phyloP scores from a whole-genome alignment of 2,888 invertebrate species.

The Herminia tarsipennalis region DNA sequence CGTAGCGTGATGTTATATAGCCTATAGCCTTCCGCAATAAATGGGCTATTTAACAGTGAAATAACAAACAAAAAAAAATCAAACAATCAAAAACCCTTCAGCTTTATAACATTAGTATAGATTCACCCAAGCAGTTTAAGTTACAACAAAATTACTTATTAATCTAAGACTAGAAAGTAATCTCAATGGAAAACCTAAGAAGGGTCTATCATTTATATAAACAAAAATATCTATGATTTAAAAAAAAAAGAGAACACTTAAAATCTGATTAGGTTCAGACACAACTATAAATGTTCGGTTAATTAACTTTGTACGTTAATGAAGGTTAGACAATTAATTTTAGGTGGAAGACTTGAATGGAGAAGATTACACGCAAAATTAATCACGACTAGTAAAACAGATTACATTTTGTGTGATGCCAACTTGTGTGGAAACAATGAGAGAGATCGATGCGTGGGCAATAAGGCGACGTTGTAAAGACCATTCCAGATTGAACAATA shows the following conservation, averaged over 20 bases:
- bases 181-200: no score
- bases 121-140: no score
- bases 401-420: slow-evolving; percentile 41
- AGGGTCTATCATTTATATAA: no score
- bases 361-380: slow-evolving; percentile 34
- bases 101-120: no score
- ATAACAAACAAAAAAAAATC: no score
- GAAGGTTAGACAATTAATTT: slow-evolving; percentile 9
- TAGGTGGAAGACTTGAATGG: slow-evolving; percentile 11
- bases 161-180: no score
- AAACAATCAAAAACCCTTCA: no score
- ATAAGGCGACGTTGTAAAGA: slow-evolving; percentile 35
- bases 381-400: slow-evolving; percentile 47
- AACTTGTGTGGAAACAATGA: slow-evolving; percentile 60
- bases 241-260: background rate
- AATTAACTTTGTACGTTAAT: slow-evolving; percentile 3
- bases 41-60: no score
- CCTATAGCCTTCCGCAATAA: no score
- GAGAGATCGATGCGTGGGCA: slow-evolving; percentile 71
- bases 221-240: no score
- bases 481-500: slow-evolving; percentile 14
- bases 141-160: no score
- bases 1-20: no score
- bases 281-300: background rate
- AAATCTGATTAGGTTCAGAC: background rate